These are phyloP conservation scores for Eristalis tenax DNA, from an alignment of 2,888 invertebrate species.

Conservation along the genomic window DNA sequence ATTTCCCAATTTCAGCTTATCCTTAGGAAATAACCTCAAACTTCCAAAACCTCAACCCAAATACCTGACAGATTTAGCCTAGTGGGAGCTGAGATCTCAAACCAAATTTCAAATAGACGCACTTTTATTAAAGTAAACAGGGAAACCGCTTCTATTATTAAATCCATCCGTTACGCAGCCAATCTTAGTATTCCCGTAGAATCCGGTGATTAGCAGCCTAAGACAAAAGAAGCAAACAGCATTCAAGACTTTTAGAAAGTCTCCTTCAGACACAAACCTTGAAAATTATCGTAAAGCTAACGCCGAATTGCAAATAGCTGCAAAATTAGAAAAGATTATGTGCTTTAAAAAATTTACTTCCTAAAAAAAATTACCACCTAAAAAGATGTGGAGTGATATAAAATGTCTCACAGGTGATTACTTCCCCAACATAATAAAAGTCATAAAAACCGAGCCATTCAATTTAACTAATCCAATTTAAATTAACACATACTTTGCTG, in stretches of 20 bases:
- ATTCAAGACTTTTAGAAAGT: conserved; percentile 1
- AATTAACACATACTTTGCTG: neutral
- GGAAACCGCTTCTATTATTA: neutral
- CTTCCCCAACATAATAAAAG: neutral
- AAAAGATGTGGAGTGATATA: conserved; percentile 6
- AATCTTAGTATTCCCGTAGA: neutral
- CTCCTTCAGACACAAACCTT: neutral
- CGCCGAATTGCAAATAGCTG: neutral
- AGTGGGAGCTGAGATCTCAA: conserved; percentile 14
- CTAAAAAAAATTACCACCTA: neutral
- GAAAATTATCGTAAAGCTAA: neutral
- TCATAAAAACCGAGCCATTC: neutral
- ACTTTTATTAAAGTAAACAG: conserved; percentile 1
- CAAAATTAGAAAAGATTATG: neutral
- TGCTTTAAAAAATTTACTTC: neutral
- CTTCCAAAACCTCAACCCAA: conserved; percentile 12
- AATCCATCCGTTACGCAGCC: conserved; percentile 13
- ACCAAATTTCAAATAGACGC: neutral
- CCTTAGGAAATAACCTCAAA: neutral
- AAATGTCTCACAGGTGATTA: neutral
- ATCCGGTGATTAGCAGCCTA: too few relatives aligned
- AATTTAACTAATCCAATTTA: neutral
- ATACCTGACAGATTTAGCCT: conserved; percentile 15
- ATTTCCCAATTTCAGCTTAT: conserved; percentile 44
- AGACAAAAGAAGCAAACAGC: too few relatives aligned